These are phyloP conservation scores for Thymelicus lineola DNA, from an alignment of 2,888 invertebrate genomes.

Conservation along the genomic window DNA sequence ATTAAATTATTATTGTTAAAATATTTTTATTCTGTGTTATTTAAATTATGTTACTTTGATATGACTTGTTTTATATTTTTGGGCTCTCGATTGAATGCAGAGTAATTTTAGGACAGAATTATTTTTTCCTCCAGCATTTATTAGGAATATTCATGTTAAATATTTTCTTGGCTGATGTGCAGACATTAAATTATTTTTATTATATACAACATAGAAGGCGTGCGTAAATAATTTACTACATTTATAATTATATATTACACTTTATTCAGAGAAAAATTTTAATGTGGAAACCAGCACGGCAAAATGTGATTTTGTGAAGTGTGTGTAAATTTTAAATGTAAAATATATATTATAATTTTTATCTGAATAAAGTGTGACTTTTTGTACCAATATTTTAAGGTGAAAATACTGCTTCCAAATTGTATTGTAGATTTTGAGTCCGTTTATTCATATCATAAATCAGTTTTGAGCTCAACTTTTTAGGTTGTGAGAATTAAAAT, in stretches of 20 bases:
- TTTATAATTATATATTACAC: background rate
- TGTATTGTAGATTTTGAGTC: conserved; percentile 6
- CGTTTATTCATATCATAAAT: conserved; percentile 41
- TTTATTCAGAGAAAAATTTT: too few relatives aligned
- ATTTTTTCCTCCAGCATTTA: background rate
- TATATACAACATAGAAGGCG: too few relatives aligned
- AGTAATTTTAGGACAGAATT: background rate
- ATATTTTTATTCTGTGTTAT: conserved; percentile 1
- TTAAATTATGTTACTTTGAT: conserved; percentile 4
- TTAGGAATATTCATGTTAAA: background rate
- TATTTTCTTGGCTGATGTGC: background rate
- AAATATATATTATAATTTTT: background rate
- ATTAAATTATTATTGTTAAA: conserved; percentile 4
- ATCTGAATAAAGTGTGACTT: background rate
- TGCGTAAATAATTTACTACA: background rate
- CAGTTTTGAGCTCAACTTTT: conserved; percentile 47
- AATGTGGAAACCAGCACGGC: too few relatives aligned
- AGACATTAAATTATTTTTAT: too few relatives aligned
- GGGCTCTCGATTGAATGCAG: background rate
- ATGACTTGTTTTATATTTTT: background rate
- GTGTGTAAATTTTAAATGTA: too few relatives aligned
- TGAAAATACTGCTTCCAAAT: background rate
- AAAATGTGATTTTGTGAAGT: too few relatives aligned
- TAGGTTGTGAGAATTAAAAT: conserved; percentile 46
- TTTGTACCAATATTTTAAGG: too few relatives aligned